phyloP scores from a whole-genome alignment of 2,113 vertebrate genomes.

The Leuciscus idus region DNA sequence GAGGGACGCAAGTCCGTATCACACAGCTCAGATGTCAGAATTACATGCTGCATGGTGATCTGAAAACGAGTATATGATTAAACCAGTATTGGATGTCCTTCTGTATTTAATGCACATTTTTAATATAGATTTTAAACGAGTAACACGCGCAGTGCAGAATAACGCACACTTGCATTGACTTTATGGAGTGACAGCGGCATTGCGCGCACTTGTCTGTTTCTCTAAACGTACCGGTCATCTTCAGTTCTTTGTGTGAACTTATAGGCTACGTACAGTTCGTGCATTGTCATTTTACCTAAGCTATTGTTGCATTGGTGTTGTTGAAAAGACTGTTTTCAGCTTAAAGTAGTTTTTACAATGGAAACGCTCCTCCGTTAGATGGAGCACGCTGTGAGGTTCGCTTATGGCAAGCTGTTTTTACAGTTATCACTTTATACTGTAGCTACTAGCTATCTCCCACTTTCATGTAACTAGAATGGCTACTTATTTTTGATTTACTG shows the following conservation, averaged over 20 bases:
- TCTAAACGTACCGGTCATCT: not conserved
- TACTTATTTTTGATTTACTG: not conserved
- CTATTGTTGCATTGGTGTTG: not conserved
- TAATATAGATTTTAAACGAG: not conserved
- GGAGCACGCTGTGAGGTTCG: not conserved
- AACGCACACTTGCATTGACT: not conserved
- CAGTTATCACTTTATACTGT: not conserved
- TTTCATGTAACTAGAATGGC: not conserved
- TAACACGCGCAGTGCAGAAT: not conserved
- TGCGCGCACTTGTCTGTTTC: not conserved
- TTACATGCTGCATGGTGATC: not conserved
- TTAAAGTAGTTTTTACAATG: not conserved
- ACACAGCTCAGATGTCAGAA: not conserved
- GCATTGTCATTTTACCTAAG: not conserved
- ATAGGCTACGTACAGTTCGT: too few species aligned
- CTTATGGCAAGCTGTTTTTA: conserved; percentile 13
- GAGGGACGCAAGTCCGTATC: not conserved
- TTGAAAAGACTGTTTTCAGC: not conserved
- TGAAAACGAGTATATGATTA: not conserved
- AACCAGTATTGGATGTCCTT: not conserved
- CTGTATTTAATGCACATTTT: not conserved
- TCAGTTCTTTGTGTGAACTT: not conserved
- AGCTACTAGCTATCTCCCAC: not conserved
- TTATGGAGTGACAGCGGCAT: conserved; percentile 1
- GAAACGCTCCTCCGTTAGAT: not conserved